These are phyloP conservation scores for Eubasilissa splendida DNA, from an alignment of 2,888 invertebrate species.

Conservation along the genomic window DNA sequence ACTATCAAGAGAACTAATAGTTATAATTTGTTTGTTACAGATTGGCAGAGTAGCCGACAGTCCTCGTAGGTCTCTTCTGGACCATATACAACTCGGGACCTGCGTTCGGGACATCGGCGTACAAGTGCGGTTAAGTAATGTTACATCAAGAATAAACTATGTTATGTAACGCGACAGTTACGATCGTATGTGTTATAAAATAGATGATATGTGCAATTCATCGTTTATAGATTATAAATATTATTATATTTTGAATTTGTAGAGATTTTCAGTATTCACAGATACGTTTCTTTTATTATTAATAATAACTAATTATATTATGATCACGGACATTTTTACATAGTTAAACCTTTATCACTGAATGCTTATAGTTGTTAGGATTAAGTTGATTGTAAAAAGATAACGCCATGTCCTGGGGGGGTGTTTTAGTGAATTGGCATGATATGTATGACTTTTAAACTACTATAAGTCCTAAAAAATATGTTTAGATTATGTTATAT, in stretches of 20 bases:
- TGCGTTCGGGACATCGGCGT: constrained; percentile 5
- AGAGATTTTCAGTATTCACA: constrained; percentile 56
- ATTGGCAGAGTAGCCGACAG: constrained; percentile 17
- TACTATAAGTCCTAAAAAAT: constrained; percentile 14
- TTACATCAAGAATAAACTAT: constrained; percentile 34
- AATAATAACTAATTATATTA: constrained; percentile 37
- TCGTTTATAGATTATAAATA: constrained; percentile 54
- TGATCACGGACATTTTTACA: constrained; percentile 46
- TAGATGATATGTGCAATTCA: constrained; percentile 58
- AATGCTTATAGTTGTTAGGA: constrained; percentile 51
- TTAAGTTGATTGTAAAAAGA: constrained; percentile 48
- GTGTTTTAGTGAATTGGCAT: neutral
- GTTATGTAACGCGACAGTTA: constrained; percentile 42
- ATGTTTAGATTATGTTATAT: constrained; percentile 41
- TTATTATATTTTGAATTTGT: constrained; percentile 52
- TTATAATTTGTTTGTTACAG: constrained; percentile 35
- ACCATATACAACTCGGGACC: constrained; percentile 42
- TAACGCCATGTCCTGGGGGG: constrained; percentile 36
- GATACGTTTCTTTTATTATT: constrained; percentile 46
- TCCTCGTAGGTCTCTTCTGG: constrained; percentile 37
- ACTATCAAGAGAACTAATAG: no score
- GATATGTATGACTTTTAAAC: neutral
- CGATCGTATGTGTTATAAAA: constrained; percentile 52
- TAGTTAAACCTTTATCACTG: constrained; percentile 44
- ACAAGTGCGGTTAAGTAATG: constrained; percentile 13